Evolutionary conservation across 2,888 invertebrate genomes (phyloP).

Genomic region (Melanostoma mellinum): DNA sequence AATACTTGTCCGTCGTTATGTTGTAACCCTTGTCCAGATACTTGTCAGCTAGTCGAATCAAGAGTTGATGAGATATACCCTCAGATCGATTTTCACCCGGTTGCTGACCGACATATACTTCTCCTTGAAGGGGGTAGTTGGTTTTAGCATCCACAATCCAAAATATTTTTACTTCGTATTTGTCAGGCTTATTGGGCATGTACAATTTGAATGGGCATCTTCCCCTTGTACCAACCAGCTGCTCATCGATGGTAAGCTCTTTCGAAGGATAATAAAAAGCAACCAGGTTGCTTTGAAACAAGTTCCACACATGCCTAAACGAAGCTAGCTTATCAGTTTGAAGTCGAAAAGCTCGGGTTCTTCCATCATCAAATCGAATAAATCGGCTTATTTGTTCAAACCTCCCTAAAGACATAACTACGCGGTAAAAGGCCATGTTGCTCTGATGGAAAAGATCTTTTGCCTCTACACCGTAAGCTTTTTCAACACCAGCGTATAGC

Average conservation of each 20-base stretch:
- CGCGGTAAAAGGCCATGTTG: no score
- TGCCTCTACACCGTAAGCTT: no score
- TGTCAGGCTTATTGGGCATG: neutral
- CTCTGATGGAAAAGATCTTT: no score
- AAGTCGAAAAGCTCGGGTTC: constrained; percentile 11
- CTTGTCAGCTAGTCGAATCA: constrained; percentile 15
- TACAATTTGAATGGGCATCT: no score
- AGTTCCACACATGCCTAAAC: constrained; percentile 18
- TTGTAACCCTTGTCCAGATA: constrained; percentile 21
- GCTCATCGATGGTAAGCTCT: constrained; percentile 2
- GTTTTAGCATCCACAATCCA: constrained; percentile 15
- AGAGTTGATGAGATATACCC: constrained; percentile 24
- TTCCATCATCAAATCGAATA: neutral
- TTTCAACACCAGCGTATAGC: no score
- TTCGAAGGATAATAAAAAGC: neutral
- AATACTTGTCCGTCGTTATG: constrained; percentile 34
- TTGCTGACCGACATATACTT: constrained; percentile 25
- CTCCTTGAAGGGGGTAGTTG: constrained; percentile 15
- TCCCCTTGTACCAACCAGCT: neutral
- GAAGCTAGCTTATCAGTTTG: constrained; percentile 15
- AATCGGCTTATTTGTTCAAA: constrained; percentile 2
- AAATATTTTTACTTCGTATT: no score
- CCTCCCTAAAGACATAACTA: neutral
- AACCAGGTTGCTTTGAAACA: neutral
- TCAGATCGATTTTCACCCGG: constrained; percentile 19